Evolutionary conservation across 92 coral and sea anemone species (phyloP), one percentile per base, ranked within the genome.

Genomic region (Umimayanthus chanpuru): DNA sequence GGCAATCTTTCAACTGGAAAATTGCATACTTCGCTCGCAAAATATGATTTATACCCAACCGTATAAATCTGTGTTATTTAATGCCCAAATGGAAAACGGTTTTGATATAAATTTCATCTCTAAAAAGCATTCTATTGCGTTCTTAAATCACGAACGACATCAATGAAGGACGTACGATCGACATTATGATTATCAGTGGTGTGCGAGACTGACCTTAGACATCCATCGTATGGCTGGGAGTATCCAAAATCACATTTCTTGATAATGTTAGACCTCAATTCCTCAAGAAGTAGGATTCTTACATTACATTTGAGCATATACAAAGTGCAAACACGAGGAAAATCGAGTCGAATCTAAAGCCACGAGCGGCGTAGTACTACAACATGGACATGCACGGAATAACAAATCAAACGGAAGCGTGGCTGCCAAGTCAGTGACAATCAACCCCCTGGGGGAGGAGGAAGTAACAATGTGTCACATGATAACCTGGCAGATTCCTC

Each of bases 341-440:
- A 83, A 15, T 50, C 14, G n/a, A 83, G 40, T 39, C 5, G 11
- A 70, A 58, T 40, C 50, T 71, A 32, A 49, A 25, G 72, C 90
- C 93, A 91, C 84, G 89, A 91, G 89, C 89, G 77, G 44, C 82
- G 21, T 83, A 82, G 47, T 36, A 44, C 66, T 47, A 41, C 32
- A 18, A 18, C 36, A 32, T 32, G 36, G 2, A 40, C 66, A 58
- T 85, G 40, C 75, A 75, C 78, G 64, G 83, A 88, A 88, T 84
- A 88, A 91, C 91, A 91, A 91, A 88, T 91, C 81, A 28, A 61
- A 47, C 88, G 56, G 71, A 72, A 77, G 93, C 89, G 91, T 73
- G 93, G 93, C 70, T 85, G 70, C 93, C 87, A 78, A 91, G 89
- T 74, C 74, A 36, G 20, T 47, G 77, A 68, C 87, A 83, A 65